Percentiles rank a stretch among this genome's conserved stretches.
Conservation (phyloP, 2,113 vertebrate species). For the Butorides virescens region DNA sequence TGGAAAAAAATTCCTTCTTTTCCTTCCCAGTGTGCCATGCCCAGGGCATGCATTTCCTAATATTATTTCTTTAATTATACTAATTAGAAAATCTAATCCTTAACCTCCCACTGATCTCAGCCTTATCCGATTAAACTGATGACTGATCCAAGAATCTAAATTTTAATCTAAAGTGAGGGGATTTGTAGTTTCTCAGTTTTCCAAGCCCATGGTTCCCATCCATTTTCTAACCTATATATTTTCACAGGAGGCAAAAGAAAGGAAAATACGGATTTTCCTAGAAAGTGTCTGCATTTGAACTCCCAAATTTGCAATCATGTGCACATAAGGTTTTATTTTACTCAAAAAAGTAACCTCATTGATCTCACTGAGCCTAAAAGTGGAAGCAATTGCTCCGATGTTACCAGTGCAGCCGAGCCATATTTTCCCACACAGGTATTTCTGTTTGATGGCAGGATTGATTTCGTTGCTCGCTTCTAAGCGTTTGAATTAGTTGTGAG, state of each 20-base stretch:
- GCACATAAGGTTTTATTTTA: background rate
- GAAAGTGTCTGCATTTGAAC: background rate
- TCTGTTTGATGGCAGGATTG: background rate
- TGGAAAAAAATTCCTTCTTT: background rate
- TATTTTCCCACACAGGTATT: background rate
- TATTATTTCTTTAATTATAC: background rate
- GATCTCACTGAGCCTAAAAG: background rate
- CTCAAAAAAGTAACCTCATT: background rate
- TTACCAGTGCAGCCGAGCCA: background rate
- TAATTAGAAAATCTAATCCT: background rate
- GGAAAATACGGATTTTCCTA: background rate
- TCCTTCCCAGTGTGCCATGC: background rate
- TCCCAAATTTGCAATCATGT: background rate
- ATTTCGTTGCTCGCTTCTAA: background rate
- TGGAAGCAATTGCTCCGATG: background rate
- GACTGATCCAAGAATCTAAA: background rate
- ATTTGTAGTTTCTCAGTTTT: background rate
- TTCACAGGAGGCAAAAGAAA: background rate
- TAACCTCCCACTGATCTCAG: background rate
- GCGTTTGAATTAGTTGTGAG: background rate
- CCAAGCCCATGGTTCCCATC: background rate
- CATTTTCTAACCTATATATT: background rate
- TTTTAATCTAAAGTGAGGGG: background rate
- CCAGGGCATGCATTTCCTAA: background rate
- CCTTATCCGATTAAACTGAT: background rate